phyloP scores from a whole-genome alignment of 2,113 vertebrate genomes.

The Candoia aspera region DNA sequence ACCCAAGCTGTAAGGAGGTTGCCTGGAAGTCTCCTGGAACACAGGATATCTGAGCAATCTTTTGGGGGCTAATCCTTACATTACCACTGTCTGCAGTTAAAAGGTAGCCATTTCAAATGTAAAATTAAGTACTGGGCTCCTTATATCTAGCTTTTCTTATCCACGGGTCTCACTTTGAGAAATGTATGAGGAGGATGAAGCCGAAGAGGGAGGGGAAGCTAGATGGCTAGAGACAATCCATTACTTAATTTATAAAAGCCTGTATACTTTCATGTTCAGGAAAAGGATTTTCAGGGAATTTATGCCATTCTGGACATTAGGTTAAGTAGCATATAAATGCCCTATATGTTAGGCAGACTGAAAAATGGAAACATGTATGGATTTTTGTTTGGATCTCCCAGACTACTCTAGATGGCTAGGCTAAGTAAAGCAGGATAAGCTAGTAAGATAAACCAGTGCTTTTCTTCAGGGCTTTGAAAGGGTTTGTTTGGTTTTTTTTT shows the following conservation, averaged over 20 bases:
- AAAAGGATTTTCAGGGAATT: neutral
- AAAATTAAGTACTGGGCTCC: neutral
- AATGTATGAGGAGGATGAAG: neutral
- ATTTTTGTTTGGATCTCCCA: neutral
- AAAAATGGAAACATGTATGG: neutral
- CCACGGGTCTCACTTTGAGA: neutral
- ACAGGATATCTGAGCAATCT: neutral
- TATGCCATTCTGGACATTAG: neutral
- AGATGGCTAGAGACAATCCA: neutral
- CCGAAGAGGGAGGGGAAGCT: neutral
- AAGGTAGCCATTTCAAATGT: neutral
- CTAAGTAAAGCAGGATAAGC: neutral
- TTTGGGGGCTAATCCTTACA: neutral
- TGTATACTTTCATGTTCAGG: neutral
- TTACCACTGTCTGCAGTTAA: neutral
- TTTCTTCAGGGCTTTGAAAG: neutral
- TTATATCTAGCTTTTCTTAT: neutral
- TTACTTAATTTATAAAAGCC: neutral
- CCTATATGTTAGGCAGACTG: neutral
- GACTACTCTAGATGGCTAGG: neutral
- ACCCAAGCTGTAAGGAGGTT: neutral
- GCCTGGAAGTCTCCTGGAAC: neutral
- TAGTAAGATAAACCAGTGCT: neutral
- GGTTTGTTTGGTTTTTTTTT: neutral
- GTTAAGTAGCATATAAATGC: neutral